phyloP scores from a whole-genome alignment of 2,797 vertebrate genomes.

The Threskiornis aethiopicus region DNA sequence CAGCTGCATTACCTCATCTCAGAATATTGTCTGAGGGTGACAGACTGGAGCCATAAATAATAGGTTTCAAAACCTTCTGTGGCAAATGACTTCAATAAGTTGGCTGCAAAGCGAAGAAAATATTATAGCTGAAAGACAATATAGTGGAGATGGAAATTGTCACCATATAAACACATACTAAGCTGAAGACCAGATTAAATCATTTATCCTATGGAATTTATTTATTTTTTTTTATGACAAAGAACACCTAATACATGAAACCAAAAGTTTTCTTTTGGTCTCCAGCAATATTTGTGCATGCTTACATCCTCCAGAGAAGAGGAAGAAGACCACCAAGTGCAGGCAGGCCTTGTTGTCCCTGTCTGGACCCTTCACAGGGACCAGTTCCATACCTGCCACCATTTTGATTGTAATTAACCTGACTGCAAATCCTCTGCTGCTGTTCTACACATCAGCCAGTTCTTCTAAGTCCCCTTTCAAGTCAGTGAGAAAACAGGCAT shows the following conservation, averaged over 20 bases:
- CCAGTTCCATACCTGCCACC: neutral
- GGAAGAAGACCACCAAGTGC: neutral
- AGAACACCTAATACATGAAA: neutral
- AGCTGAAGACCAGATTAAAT: neutral
- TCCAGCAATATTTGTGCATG: neutral
- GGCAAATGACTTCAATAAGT: slow-evolving; percentile 19
- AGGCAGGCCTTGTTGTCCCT: neutral
- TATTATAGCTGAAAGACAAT: neutral
- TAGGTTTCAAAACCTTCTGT: neutral
- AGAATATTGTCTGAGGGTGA: slow-evolving; percentile 2
- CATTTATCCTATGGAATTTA: neutral
- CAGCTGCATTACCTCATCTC: neutral
- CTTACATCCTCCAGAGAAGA: neutral
- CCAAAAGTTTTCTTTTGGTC: neutral
- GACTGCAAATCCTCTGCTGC: neutral
- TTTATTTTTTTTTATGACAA: neutral
- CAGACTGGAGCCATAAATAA: neutral
- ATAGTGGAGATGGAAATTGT: neutral
- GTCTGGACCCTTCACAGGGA: neutral
- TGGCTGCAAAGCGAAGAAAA: neutral
- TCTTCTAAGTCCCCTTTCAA: neutral
- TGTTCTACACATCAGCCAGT: neutral
- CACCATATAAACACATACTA: neutral
- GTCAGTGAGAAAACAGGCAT: neutral
- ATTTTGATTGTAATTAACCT: neutral